Base-by-base conservation (phyloP, 2,113 vertebrate genomes). In the Stegastes partitus region DNA sequence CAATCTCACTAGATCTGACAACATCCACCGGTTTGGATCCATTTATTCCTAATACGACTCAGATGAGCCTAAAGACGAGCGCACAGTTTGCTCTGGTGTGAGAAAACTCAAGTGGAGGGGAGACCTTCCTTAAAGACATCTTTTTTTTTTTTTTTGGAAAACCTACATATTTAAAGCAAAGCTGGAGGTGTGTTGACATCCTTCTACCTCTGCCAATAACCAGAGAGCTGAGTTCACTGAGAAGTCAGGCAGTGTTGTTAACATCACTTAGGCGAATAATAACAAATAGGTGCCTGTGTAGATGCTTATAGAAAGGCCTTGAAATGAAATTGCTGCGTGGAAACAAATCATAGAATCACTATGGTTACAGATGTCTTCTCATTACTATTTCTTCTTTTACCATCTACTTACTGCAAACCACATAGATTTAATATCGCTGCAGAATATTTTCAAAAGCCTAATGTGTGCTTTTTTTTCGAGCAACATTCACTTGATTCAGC, bases 161-260 rank as follows among this genome's bases (percentile, higher is more conserved):
- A 19, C 15, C 12, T 2, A 7, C 5, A 79, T 61, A 28, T 23
- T 58, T 71, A 50, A 55, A 71, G 18, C 11, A 34, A 68, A 19
- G 26, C 63, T 21, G 1, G 34, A 62, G 34, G 28, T 69, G 44
- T 2, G 11, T 15, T 45, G 19, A 12, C 53, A 67, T 61, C 53
- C 44, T 42, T 55, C 14, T 14, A 57, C 49, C 28, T 42, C 51
- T 68, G 31, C 25, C 31, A 64, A 47, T 23, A 72, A n/a, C 57
- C 69, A 71, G 19, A 67, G 65, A 79, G 62, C n/a, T 19, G 44
- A 78, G 67, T 64, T 79, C 47, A 79, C 7, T 11, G 25, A 67
- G 64, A 57, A 73, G 73, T 81, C 73, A 73, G 22, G 49, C 11
- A 54, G 34, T 44, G 25, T 4, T 44, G 47, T 55, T 23, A 2